Conservation (phyloP, 2,113 vertebrate genomes). For the Cygnus buccinator region DNA sequence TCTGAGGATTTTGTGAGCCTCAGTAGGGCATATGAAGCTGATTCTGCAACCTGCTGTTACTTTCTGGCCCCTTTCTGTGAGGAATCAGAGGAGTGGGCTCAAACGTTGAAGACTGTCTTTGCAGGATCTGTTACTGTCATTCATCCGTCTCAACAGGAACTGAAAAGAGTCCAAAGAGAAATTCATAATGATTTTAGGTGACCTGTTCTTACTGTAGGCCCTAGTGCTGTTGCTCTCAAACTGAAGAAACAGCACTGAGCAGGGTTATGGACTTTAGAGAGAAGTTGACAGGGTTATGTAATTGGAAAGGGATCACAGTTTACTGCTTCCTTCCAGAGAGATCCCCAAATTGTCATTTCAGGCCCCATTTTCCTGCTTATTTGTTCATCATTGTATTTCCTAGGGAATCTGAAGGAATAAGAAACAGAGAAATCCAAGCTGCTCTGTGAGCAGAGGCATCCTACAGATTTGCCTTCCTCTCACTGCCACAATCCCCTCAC, state of each 20-base stretch:
- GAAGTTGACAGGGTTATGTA: neutral
- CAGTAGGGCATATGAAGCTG: neutral
- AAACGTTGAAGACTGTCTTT: neutral
- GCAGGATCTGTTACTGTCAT: neutral
- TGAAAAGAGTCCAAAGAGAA: neutral
- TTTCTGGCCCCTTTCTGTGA: neutral
- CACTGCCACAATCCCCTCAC: neutral
- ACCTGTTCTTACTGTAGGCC: neutral
- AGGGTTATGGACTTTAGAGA: neutral
- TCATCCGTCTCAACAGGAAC: neutral
- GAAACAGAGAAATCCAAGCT: neutral
- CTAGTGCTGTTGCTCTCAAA: neutral
- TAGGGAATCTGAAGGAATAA: neutral
- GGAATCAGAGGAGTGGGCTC: neutral
- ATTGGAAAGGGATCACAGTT: neutral
- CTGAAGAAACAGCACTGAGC: rapidly evolving
- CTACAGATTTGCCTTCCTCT: neutral
- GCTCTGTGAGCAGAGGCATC: neutral
- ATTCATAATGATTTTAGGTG: neutral
- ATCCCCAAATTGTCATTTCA: neutral
- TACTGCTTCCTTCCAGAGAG: neutral
- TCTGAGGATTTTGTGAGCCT: neutral
- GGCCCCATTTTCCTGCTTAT: neutral
- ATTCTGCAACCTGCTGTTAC: neutral
- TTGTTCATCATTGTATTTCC: neutral